phyloP scores from a whole-genome alignment of 2,888 invertebrate genomes.

The Drosophila nigricruria region DNA sequence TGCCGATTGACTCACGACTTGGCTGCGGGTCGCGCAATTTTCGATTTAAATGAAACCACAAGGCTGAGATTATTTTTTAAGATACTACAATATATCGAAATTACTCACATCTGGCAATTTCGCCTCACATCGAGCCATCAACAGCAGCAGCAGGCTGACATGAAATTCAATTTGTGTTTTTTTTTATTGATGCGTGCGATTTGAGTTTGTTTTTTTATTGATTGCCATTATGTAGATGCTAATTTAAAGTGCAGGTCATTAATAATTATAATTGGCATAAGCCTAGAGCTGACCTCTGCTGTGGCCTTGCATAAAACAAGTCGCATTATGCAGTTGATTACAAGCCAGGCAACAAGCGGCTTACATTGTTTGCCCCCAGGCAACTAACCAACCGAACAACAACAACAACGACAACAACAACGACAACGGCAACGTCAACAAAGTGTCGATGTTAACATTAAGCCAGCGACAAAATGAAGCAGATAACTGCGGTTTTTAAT shows the following conservation, averaged over 20 bases:
- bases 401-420: slow-evolving; percentile 24
- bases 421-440: slow-evolving; percentile 40
- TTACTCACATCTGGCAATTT: slow-evolving; percentile 36
- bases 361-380: slow-evolving; percentile 48
- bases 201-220: slow-evolving; percentile 12
- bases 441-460: slow-evolving; percentile 73
- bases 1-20: slow-evolving; percentile 76
- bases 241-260: slow-evolving; percentile 59
- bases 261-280: slow-evolving; percentile 48
- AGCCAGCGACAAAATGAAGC: slow-evolving; percentile 73
- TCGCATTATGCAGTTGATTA: slow-evolving; percentile 65
- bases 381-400: slow-evolving; percentile 14
- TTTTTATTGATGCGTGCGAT: slow-evolving; percentile 34
- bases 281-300: slow-evolving; percentile 48
- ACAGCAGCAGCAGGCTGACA: neutral
- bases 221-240: slow-evolving; percentile 53
- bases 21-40: slow-evolving; percentile 47
- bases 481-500: slow-evolving; percentile 80
- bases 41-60: slow-evolving; percentile 53
- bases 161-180: slow-evolving; percentile 27
- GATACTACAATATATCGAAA: slow-evolving; percentile 42
- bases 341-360: slow-evolving; percentile 58
- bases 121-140: slow-evolving; percentile 3
- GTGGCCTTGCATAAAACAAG: slow-evolving; percentile 61
- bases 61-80: slow-evolving; percentile 51